These are phyloP conservation scores for Oligia latruncula DNA, from an alignment of 2,888 invertebrate species.

Conservation along the genomic window DNA sequence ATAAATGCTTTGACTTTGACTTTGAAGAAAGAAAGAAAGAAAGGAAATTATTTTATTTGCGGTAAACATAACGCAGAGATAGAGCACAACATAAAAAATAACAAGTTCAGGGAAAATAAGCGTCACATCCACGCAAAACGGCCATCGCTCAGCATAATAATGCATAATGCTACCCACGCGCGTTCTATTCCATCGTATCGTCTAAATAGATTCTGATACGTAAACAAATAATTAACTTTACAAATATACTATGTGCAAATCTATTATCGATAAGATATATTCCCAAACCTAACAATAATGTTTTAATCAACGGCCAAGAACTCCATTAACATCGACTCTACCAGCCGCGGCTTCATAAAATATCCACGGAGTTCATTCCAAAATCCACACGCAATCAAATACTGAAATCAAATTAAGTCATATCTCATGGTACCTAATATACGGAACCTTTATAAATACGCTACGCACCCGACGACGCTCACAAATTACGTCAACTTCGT, in stretches of 20 bases:
- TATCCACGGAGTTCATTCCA: constrained; percentile 2
- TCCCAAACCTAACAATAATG: neutral
- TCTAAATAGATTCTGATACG: neutral
- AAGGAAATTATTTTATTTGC: too few species aligned
- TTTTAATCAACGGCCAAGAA: constrained; percentile 1
- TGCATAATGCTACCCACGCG: neutral
- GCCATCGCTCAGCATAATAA: too few species aligned
- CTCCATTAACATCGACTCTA: constrained; percentile 17
- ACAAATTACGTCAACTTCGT: constrained; percentile 80
- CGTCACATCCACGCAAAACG: too few species aligned
- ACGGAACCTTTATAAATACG: constrained; percentile 63
- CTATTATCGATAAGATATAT: neutral
- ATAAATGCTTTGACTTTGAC: too few species aligned
- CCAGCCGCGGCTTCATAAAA: neutral
- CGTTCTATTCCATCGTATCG: neutral
- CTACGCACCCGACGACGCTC: constrained; percentile 58
- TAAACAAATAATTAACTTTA: neutral
- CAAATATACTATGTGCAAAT: neutral
- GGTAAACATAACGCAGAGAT: too few species aligned
- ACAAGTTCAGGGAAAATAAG: too few species aligned
- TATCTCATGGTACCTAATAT: constrained; percentile 38
- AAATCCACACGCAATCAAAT: constrained; percentile 51
- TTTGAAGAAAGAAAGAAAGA: too few species aligned
- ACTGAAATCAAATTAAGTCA: constrained; percentile 42
- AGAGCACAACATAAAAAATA: too few species aligned